Evolutionary conservation across 2,888 invertebrate genomes (phyloP), one percentile per base, ranked within the genome.

Genomic region (Andrena praecox): DNA sequence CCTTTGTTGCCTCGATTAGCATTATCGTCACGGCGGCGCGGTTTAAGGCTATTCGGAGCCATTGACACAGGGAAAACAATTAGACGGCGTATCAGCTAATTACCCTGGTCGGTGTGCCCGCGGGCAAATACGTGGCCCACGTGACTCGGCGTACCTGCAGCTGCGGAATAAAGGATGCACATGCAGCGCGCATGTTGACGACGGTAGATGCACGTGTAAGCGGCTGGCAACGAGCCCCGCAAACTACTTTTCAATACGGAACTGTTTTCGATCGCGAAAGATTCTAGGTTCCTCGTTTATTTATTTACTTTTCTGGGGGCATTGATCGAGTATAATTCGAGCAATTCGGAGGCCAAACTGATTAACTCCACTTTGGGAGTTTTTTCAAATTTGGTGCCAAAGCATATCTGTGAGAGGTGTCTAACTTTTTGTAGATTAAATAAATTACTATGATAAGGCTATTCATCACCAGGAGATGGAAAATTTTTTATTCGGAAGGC

Each of bases 61-160:
- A 70, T 75, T 75, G 66, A 56, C 79, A 56, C 79, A 75, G 75
- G 62, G 76, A 76, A 82, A 84, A 84, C 84, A 82, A 84, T 82
- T 82, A 79, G 79, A 82, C 72, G 59, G 63, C 56, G 82, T 82
- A 82, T 84, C 82, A 69, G 69, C 76, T 84, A 82, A 84, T 84
- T 82, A 84, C 68, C 66, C 54, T 8, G 42, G 27, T 52, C 60
- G 75, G 71, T 84, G 67, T 84, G 78, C 78, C 20, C 75, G 62
- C 33, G 5, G 72, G 82, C 73, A 84, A 84, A 84, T 82, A 84
- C 79, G 82, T 84, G 84, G 79, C 35, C 79, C 79, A 84, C 82
- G 84, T 84, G 84, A 82, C 82, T 64, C 69, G 52, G 64, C 2
- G 20, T 16, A 52, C n/a, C 35, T 52, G 71, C 59, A 42, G 50